Evolutionary conservation across 1,140 invertebrate genomes (phyloP).

Genomic region (Anoplophora glabripennis): DNA sequence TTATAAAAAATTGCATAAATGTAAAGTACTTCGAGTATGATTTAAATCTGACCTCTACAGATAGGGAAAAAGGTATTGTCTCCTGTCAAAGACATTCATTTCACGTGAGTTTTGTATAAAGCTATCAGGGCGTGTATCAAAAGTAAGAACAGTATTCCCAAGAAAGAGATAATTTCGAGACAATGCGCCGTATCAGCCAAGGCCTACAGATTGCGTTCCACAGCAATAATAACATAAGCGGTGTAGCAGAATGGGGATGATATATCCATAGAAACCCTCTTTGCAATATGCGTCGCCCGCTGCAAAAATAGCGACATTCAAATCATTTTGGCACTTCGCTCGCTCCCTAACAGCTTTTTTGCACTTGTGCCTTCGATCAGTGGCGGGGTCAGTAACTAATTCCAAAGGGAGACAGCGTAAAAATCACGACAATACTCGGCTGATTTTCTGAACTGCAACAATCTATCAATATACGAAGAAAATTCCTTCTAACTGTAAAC

Average conservation of each 20-base stretch:
- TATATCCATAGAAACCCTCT: slow-evolving; percentile 23
- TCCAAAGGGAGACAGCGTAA: too few species aligned
- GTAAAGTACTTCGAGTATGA: too few species aligned
- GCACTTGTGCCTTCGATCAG: slow-evolving; percentile 16
- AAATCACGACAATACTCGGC: too few species aligned
- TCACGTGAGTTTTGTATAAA: slow-evolving; percentile 10
- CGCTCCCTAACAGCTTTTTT: slow-evolving; percentile 19
- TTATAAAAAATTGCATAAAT: too few species aligned
- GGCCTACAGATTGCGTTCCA: slow-evolving; percentile 13
- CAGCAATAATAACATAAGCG: slow-evolving; percentile 20
- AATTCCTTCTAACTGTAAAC: too few species aligned
- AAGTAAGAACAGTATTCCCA: slow-evolving; percentile 16
- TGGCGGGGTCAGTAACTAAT: background rate
- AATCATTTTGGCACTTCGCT: slow-evolving; percentile 18
- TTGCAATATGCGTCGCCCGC: slow-evolving; percentile 18
- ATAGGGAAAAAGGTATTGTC: too few species aligned
- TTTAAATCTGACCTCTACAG: too few species aligned
- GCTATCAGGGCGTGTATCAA: background rate
- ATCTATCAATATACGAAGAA: too few species aligned
- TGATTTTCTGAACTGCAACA: too few species aligned
- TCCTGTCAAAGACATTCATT: too few species aligned
- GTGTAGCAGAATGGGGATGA: slow-evolving; percentile 16
- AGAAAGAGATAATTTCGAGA: slow-evolving; percentile 13
- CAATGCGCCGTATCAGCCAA: slow-evolving; percentile 12
- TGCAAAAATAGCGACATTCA: slow-evolving; percentile 19